Evolutionary conservation across 2,113 vertebrate species (phyloP).

Genomic region (Dasyurus viverrinus): DNA sequence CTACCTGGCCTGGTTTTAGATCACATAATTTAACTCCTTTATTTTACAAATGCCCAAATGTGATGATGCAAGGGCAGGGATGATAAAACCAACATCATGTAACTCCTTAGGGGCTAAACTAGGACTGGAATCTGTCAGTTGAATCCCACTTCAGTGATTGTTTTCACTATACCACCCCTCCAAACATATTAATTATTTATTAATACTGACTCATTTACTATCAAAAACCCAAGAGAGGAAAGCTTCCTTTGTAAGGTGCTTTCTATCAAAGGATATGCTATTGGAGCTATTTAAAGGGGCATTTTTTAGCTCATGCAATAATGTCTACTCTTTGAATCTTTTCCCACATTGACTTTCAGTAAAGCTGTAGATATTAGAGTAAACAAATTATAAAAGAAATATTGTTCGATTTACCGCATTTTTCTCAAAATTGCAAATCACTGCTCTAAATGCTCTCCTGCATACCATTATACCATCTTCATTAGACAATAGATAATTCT

Average conservation of each 20-base stretch:
- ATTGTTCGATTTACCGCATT: constrained; percentile 72
- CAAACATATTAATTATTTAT: not conserved
- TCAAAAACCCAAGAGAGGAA: not conserved
- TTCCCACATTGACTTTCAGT: constrained; percentile 60
- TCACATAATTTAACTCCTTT: not conserved
- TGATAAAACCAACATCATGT: not conserved
- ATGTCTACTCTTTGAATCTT: constrained; percentile 50
- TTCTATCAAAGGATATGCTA: constrained; percentile 6
- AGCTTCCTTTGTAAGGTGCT: not conserved
- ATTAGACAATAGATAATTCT: constrained; percentile 78
- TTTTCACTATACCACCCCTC: not conserved
- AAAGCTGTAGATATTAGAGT: constrained; percentile 35
- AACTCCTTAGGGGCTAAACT: not conserved
- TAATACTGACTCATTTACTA: not conserved
- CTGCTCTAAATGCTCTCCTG: constrained; percentile 65
- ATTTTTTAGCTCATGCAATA: constrained; percentile 58
- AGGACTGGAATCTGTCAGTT: not conserved
- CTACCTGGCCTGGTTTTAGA: not conserved
- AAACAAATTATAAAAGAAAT: constrained; percentile 73
- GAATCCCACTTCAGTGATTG: not conserved
- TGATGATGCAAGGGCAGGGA: not conserved
- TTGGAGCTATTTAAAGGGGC: not conserved
- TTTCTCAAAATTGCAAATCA: constrained; percentile 74
- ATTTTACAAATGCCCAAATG: not conserved
- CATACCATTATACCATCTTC: constrained; percentile 60